A percentile compares a stretch with the other conserved stretches of the same genome.
Evolutionary conservation across 92 coral and sea anemone species (phyloP).

Genomic region (Zoanthus sociatus): DNA sequence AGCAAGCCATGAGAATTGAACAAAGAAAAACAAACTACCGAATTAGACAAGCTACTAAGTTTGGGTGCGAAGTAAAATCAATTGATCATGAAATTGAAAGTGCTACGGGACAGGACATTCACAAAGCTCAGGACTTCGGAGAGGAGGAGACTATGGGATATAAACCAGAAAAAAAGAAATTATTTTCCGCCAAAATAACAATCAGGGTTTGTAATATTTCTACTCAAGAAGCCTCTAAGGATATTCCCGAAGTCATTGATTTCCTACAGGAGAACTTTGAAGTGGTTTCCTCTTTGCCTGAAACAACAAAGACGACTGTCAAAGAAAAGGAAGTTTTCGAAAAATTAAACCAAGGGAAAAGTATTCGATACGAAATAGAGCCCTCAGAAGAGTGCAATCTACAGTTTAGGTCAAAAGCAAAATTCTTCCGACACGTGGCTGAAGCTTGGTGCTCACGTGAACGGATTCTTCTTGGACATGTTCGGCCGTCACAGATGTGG

Average conservation of each 20-base stretch:
- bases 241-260: constrained; percentile 42
- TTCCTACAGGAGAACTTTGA: constrained; percentile 48
- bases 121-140: neutral
- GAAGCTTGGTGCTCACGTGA: constrained; percentile 80
- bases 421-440: constrained; percentile 59
- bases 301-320: neutral
- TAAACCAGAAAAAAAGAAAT: constrained; percentile 17
- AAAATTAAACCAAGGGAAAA: constrained; percentile 8
- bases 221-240: constrained; percentile 12
- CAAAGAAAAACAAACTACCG: constrained; percentile 20
- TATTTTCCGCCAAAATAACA: constrained; percentile 35
- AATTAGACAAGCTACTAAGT: constrained; percentile 54
- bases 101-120: no score
- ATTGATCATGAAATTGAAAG: constrained; percentile 28
- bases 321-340: neutral
- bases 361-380: constrained; percentile 50
- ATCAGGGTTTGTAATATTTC: constrained; percentile 55
- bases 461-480: neutral
- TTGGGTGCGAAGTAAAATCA: constrained; percentile 73
- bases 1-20: constrained; percentile 69
- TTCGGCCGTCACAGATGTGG: constrained; percentile 63
- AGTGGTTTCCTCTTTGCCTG: constrained; percentile 51
- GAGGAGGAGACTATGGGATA: constrained; percentile 30
- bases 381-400: constrained; percentile 51
- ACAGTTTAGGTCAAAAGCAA: constrained; percentile 37